Conservation (phyloP, 2,888 invertebrate species). For the Bombylius discolor region DNA sequence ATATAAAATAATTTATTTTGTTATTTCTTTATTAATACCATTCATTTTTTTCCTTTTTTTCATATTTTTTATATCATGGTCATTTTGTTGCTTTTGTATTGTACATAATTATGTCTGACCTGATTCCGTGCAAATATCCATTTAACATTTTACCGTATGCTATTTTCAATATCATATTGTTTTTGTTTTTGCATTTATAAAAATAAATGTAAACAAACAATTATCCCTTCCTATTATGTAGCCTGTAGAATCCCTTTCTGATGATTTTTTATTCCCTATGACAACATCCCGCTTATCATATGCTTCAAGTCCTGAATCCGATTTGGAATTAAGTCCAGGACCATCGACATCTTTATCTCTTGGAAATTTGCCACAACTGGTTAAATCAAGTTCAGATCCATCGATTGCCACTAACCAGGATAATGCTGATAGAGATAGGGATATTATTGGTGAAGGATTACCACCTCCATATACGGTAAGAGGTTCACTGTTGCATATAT, state of each 20-base stretch:
- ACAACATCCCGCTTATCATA: constrained; percentile 87
- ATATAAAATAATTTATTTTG: too few relatives aligned
- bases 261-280: constrained; percentile 99
- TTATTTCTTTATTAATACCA: too few relatives aligned
- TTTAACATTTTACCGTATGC: too few relatives aligned
- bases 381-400: constrained; percentile 84
- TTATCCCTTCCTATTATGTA: constrained; percentile 31
- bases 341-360: constrained; percentile 46
- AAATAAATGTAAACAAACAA: constrained; percentile 12
- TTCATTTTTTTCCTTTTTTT: constrained; percentile 8
- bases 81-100: constrained; percentile 32
- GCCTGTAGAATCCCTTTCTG: constrained; percentile 93
- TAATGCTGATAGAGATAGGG: constrained; percentile 55
- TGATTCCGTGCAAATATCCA: too few relatives aligned
- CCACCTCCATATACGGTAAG: constrained; percentile 80
- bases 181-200: constrained; percentile 6
- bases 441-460: constrained; percentile 46
- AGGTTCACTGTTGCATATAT: constrained; percentile 22
- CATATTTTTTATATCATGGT: constrained; percentile 26
- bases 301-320: constrained; percentile 92
- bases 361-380: constrained; percentile 47
- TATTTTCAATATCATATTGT: too few relatives aligned
- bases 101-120: not conserved
- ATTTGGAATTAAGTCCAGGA: constrained; percentile 74
- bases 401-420: constrained; percentile 89